Evolutionary conservation across 2,797 vertebrate species (phyloP), one percentile per base, ranked within the genome.

Genomic region (Acestrorhynchus altus): DNA sequence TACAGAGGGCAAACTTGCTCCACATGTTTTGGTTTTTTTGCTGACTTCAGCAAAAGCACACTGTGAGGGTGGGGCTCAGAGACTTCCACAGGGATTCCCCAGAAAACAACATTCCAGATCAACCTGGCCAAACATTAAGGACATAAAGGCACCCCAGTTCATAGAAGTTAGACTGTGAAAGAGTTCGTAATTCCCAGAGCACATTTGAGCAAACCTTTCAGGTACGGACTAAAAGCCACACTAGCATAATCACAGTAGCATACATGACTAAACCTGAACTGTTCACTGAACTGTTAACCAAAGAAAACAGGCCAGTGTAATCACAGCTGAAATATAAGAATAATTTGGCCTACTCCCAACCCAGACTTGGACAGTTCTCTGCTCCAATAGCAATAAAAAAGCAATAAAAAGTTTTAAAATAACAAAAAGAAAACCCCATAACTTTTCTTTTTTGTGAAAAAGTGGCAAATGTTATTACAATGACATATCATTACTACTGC

Each of bases 251-350:
- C 42, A 44, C 9, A 3, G 9, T 9, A 10, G 42, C 42, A 44
- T 9, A 2, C 13, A 12, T 12, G 13, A 12, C 9, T 12, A 44
- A 44, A 44, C 42, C n/a, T n/a, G n/a, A n/a, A n/a, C 42, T 44
- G 13, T 44, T 44, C 42, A 22, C 12, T 72, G 22, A n/a, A 31
- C 40, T 59, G 22, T 13, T 20, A 57, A 24, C 1, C 16, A 47
- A 72, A 12, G 57, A 22, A 26, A 44, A 60, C 20, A 1, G 20
- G 56, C 52, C 59, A 51, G 16, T 64, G 31, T 64, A 40, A 24
- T 64, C 46, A 74, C 13, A 74, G 20, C 28, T 63, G 47, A 74
- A 74, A 74, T 64, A 26, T 74, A 74, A 26, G 39, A 39, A n/a
- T n/a, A n/a, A n/a, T n/a, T n/a, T n/a, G n/a, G n/a, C n/a, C n/a